Evolutionary conservation across 2,113 vertebrate genomes (phyloP).

Genomic region (Myrmophylax atrothorax): DNA sequence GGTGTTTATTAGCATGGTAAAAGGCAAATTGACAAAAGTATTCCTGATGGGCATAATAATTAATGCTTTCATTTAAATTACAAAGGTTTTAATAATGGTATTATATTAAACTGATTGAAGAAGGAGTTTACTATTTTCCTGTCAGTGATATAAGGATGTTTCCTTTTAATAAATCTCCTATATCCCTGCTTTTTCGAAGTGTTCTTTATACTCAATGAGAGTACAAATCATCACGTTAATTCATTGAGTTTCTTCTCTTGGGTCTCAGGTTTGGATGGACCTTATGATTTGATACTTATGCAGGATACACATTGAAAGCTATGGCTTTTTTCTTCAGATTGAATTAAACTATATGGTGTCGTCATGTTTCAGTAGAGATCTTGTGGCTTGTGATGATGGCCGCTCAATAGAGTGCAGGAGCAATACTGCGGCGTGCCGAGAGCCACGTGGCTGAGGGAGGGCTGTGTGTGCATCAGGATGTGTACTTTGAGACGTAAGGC

Average conservation of each 20-base stretch:
- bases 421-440: neutral
- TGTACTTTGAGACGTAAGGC: constrained; percentile 2
- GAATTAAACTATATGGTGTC: constrained; percentile 26
- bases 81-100: neutral
- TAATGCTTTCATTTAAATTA: constrained; percentile 35
- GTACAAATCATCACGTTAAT: neutral
- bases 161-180: neutral
- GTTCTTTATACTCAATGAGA: neutral
- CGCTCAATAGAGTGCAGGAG: neutral
- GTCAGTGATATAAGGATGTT: neutral
- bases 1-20: constrained; percentile 15
- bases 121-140: constrained; percentile 25
- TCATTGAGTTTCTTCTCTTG: neutral
- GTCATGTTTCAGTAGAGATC: neutral
- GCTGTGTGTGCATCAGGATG: neutral
- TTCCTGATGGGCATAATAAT: constrained; percentile 30
- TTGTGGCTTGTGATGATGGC: constrained; percentile 21
- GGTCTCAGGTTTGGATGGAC: neutral
- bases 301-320: neutral
- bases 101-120: neutral
- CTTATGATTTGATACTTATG: neutral
- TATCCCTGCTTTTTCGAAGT: neutral
- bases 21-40: constrained; percentile 27
- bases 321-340: neutral
- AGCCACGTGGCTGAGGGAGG: neutral